Percentiles rank a stretch among this genome's conserved stretches.
Conservation (phyloP, 2,113 vertebrate species). For the Fulmarus glacialis region DNA sequence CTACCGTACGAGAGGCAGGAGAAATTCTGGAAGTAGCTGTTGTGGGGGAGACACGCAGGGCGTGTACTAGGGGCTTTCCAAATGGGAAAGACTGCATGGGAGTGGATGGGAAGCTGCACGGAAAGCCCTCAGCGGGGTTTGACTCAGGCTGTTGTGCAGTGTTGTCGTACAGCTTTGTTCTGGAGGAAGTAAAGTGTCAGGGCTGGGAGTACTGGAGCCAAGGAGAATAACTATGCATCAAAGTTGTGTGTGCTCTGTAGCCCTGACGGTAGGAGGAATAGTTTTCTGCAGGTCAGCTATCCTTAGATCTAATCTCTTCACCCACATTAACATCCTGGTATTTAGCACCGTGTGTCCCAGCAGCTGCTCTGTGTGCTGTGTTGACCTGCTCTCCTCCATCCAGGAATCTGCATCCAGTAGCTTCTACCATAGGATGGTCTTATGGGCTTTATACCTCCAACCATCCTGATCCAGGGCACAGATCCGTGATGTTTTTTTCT, state of each 20-base stretch:
- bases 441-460: background rate
- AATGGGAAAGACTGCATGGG: background rate
- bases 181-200: background rate
- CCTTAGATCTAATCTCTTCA: background rate
- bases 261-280: background rate
- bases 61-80: background rate
- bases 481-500: background rate
- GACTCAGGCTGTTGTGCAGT: background rate
- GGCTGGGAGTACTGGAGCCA: background rate
- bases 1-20: background rate
- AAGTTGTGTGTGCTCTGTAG: background rate
- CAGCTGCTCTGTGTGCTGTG: background rate
- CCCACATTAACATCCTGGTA: background rate
- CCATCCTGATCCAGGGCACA: background rate
- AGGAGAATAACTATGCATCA: accelerated
- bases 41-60: accelerated
- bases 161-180: background rate
- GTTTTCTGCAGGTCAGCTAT: background rate
- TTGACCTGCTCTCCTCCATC: background rate
- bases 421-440: background rate
- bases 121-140: background rate
- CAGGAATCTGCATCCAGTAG: background rate
- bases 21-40: background rate
- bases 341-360: background rate
- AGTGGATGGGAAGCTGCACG: background rate